Conservation (phyloP, 92 coral and sea anemone genomes). For the Bergia puertoricense region DNA sequence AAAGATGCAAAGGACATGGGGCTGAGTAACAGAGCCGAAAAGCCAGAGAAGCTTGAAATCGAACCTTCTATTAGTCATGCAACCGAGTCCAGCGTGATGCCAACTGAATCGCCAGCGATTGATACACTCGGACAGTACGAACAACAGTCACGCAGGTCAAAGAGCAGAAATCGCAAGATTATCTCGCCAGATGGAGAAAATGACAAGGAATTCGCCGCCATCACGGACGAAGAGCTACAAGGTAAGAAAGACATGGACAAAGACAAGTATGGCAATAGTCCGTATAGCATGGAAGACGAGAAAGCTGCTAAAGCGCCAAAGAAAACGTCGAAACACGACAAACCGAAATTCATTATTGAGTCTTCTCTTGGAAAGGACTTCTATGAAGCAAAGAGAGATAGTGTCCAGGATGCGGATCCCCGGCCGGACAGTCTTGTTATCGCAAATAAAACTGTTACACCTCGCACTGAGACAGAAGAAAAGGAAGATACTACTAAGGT, state of each 20-base stretch:
- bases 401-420: constrained; percentile 55
- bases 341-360: constrained; percentile 85
- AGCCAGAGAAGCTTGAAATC: constrained; percentile 23
- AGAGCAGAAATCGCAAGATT: constrained; percentile 82
- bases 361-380: constrained; percentile 87
- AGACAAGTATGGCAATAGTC: constrained; percentile 67
- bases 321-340: constrained; percentile 71
- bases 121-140: constrained; percentile 87
- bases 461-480: constrained; percentile 34
- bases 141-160: constrained; percentile 82
- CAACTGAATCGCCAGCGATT: constrained; percentile 62
- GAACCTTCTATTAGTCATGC: constrained; percentile 11
- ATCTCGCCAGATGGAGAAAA: constrained; percentile 83
- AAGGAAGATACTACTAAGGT: constrained; percentile 30
- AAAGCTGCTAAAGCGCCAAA: constrained; percentile 60
- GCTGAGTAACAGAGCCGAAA: constrained; percentile 11
- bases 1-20: constrained; percentile 44
- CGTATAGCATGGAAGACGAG: constrained; percentile 65
- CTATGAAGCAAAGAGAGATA: constrained; percentile 70
- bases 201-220: constrained; percentile 59
- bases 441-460: constrained; percentile 64
- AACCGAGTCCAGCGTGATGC: constrained; percentile 39
- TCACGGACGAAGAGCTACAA: constrained; percentile 31
- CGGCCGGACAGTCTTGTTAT: constrained; percentile 67
- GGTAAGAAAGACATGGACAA: constrained; percentile 62